Evolutionary conservation across 2,113 vertebrate species (phyloP).

Genomic region (Myotis lucifugus): DNA sequence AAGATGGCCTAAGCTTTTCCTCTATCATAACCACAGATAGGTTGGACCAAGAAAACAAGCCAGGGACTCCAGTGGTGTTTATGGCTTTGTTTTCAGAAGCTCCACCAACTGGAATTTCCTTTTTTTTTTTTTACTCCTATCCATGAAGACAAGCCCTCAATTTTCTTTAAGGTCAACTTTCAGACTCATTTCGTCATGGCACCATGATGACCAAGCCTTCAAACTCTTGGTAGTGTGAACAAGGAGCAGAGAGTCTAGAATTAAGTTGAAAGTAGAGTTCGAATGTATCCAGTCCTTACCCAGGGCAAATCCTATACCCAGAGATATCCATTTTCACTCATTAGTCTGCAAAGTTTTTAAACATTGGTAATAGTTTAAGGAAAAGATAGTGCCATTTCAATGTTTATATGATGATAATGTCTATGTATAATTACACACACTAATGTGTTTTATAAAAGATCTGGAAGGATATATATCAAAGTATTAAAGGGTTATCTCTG

Average conservation of each 20-base stretch:
- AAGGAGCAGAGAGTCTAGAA: not conserved
- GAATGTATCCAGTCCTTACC: not conserved
- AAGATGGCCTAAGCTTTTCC: not conserved
- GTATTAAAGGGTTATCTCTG: not conserved
- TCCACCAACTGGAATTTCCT: not conserved
- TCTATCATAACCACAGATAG: not conserved
- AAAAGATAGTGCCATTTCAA: not conserved
- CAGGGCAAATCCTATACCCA: not conserved
- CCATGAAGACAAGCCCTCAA: not conserved
- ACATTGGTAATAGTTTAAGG: not conserved
- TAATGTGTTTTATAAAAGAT: constrained; percentile 13
- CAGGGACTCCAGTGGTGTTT: not conserved
- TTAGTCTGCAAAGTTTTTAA: not conserved
- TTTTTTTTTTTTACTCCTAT: not conserved
- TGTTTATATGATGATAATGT: not conserved
- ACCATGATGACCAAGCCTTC: not conserved
- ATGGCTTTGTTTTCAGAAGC: not conserved
- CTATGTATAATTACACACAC: constrained; percentile 15
- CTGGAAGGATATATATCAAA: not conserved
- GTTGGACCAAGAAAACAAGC: not conserved
- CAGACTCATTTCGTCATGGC: not conserved
- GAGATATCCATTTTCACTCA: not conserved
- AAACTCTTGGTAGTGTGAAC: not conserved
- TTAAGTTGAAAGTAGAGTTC: not conserved
- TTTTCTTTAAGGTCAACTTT: not conserved